Conservation (phyloP, 2,797 vertebrate genomes). For the Macroramphosus scolopax region DNA sequence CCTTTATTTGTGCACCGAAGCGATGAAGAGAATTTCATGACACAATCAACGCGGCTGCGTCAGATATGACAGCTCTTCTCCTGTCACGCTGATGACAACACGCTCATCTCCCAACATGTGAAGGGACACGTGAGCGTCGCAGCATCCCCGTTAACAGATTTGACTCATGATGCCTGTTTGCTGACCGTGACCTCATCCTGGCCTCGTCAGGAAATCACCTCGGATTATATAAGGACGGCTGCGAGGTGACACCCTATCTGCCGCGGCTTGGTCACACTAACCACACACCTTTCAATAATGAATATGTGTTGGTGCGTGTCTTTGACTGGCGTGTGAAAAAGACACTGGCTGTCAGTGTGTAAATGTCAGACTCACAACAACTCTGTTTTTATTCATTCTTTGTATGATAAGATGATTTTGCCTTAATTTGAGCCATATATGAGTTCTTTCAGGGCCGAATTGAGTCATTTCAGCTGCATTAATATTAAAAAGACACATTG, state of each 20-base stretch:
- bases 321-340: slow-evolving; percentile 35
- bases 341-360: slow-evolving; percentile 27
- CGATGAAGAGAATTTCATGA: slow-evolving; percentile 2
- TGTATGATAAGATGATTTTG: no score
- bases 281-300: slow-evolving; percentile 63
- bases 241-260: slow-evolving; percentile 54
- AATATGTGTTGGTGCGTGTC: slow-evolving; percentile 50
- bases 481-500: no score
- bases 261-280: slow-evolving; percentile 38
- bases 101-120: background rate
- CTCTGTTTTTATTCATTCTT: no score
- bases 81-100: background rate
- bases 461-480: no score
- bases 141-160: slow-evolving; percentile 2
- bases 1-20: slow-evolving; percentile 9
- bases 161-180: slow-evolving; percentile 29
- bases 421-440: no score
- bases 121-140: background rate
- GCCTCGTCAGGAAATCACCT: slow-evolving; percentile 51
- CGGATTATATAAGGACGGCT: slow-evolving; percentile 59
- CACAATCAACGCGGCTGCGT: background rate
- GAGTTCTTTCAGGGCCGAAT: no score
- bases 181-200: slow-evolving; percentile 45
- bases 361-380: slow-evolving; percentile 7
- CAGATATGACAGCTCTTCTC: background rate